These are phyloP conservation scores for Eugnorisma glareosa DNA, from an alignment of 2,888 invertebrate species.

Conservation along the genomic window DNA sequence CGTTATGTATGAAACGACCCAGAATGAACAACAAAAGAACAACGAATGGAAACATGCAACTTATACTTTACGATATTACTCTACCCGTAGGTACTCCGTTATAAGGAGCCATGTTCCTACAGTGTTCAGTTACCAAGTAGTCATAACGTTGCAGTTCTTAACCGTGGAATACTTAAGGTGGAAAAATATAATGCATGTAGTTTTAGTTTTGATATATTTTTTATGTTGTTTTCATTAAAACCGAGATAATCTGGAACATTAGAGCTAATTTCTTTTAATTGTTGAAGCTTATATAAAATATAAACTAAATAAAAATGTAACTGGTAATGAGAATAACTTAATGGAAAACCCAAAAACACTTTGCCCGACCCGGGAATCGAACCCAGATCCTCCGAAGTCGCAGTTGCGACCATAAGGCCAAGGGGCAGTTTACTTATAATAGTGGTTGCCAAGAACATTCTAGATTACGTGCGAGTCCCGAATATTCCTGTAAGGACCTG, in stretches of 20 bases:
- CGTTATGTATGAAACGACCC: background rate
- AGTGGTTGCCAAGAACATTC: too few relatives aligned
- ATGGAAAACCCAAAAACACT: background rate
- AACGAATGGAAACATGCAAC: conserved; percentile 7
- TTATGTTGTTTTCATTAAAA: background rate
- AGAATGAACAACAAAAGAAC: conserved; percentile 3
- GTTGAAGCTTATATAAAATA: too few relatives aligned
- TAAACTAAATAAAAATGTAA: too few relatives aligned
- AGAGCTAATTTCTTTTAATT: background rate
- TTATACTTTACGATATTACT: conserved; percentile 17
- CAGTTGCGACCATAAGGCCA: background rate
- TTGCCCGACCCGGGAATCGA: background rate
- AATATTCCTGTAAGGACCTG: too few relatives aligned
- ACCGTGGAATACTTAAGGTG: background rate
- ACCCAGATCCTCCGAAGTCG: background rate
- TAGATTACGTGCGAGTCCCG: too few relatives aligned
- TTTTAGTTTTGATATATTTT: background rate
- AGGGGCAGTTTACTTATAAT: background rate
- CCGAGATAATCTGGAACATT: background rate
- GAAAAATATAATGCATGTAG: background rate
- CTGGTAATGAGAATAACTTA: too few relatives aligned
- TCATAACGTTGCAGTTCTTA: conserved; percentile 14
- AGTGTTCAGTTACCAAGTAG: conserved; percentile 15
- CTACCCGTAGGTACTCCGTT: background rate
- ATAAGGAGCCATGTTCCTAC: conserved; percentile 18